These are phyloP conservation scores for Epirrhoe tristata DNA, from an alignment of 2,888 invertebrate genomes.

Conservation along the genomic window DNA sequence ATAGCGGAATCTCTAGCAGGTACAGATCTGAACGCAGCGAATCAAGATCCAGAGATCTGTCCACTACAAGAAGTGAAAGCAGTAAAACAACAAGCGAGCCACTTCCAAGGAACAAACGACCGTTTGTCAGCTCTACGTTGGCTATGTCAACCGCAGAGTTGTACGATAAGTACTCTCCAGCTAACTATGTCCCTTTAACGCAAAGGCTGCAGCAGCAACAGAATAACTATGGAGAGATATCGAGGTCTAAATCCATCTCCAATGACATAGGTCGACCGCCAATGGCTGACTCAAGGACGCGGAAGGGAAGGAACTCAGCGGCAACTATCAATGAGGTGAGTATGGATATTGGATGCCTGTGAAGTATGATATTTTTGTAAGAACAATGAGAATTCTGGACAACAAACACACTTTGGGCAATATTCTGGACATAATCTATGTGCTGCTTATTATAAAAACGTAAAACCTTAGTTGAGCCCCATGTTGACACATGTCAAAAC, in stretches of 20 bases:
- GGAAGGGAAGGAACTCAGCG: conserved; percentile 72
- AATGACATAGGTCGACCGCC: conserved; percentile 85
- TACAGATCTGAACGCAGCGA: conserved; percentile 77
- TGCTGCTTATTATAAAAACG: too few relatives aligned
- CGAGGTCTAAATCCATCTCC: conserved; percentile 84
- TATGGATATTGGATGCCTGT: conserved; percentile 57
- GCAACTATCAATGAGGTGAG: conserved; percentile 74
- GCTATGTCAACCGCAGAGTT: conserved; percentile 88
- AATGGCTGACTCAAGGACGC: conserved; percentile 63
- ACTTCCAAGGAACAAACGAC: conserved; percentile 68
- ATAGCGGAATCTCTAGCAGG: conserved; percentile 73
- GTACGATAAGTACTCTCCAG: conserved; percentile 91
- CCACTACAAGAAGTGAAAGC: conserved; percentile 84
- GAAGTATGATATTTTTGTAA: conserved; percentile 49
- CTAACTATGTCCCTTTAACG: conserved; percentile 88
- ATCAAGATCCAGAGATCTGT: conserved; percentile 82
- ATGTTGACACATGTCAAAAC: too few relatives aligned
- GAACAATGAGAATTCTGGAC: not conserved
- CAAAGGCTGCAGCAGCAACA: conserved; percentile 72
- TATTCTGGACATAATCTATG: not conserved
- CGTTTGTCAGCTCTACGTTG: conserved; percentile 78
- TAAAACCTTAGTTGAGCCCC: too few relatives aligned
- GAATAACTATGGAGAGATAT: conserved; percentile 69
- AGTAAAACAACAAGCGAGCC: conserved; percentile 74
- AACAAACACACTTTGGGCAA: not conserved